Evolutionary conservation across 1,140 invertebrate genomes (phyloP).

Genomic region (Uloborus diversus): DNA sequence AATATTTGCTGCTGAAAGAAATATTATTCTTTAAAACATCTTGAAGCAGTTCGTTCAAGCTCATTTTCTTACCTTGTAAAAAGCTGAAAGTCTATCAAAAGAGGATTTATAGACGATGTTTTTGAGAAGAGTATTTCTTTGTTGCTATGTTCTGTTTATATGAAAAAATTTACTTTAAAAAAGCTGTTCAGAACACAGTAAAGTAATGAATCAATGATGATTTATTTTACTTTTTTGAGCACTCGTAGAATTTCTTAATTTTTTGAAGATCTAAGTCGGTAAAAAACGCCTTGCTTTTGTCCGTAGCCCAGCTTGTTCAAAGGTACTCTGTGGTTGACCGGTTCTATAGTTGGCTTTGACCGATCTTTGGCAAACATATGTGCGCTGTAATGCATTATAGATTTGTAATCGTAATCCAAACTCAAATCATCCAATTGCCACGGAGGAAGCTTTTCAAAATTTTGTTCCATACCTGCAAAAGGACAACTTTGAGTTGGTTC

Average conservation of each 20-base stretch:
- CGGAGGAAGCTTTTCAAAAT: constrained; percentile 67
- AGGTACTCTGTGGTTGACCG: constrained; percentile 54
- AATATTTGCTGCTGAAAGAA: too few relatives aligned
- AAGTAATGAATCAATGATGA: too few relatives aligned
- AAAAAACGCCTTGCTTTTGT: constrained; percentile 12
- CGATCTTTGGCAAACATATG: constrained; percentile 69
- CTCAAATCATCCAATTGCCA: constrained; percentile 64
- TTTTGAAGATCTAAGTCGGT: constrained; percentile 33
- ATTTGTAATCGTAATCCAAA: constrained; percentile 69
- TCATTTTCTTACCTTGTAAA: too few relatives aligned
- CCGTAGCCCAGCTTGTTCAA: constrained; percentile 10
- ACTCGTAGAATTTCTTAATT: constrained; percentile 49
- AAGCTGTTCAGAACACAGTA: too few relatives aligned
- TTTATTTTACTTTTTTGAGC: neutral
- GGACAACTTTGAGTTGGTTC: neutral
- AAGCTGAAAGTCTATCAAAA: too few relatives aligned
- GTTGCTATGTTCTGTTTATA: too few relatives aligned
- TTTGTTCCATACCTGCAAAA: constrained; percentile 64
- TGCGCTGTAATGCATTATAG: constrained; percentile 70
- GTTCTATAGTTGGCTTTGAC: constrained; percentile 68
- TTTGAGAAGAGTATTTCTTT: too few relatives aligned
- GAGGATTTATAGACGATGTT: too few relatives aligned
- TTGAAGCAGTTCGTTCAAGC: too few relatives aligned
- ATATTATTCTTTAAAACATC: too few relatives aligned
- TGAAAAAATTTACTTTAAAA: too few relatives aligned